Evolutionary conservation across 1,140 invertebrate genomes (phyloP).

Genomic region (Cydia splendana): DNA sequence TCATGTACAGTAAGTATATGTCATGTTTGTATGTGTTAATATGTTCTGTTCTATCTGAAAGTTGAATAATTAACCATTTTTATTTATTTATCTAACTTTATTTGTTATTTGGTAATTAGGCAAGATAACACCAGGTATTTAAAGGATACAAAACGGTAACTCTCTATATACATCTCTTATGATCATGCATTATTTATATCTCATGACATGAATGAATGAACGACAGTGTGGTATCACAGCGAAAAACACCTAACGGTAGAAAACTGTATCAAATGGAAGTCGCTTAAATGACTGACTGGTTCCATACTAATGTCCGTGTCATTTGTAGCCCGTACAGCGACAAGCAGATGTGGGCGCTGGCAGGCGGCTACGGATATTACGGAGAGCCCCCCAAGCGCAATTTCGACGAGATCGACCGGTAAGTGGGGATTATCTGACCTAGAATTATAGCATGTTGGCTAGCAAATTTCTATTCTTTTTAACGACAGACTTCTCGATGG

Average conservation of each 20-base stretch:
- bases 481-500: too few species aligned
- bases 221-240: too few species aligned
- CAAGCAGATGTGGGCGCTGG: constrained; percentile 61
- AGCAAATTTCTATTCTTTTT: neutral
- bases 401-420: constrained; percentile 82
- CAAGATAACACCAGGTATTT: too few species aligned
- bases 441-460: neutral
- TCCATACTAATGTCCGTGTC: neutral
- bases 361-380: constrained; percentile 81
- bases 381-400: constrained; percentile 82
- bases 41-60: too few species aligned
- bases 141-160: neutral
- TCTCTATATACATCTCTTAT: neutral
- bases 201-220: neutral
- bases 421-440: constrained; percentile 39
- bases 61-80: too few species aligned
- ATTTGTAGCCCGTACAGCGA: constrained; percentile 56
- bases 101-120: too few species aligned
- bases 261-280: too few species aligned
- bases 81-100: too few species aligned
- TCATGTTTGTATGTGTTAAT: too few species aligned
- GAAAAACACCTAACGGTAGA: too few species aligned
- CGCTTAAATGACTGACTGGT: neutral
- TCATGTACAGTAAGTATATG: too few species aligned
- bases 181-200: too few species aligned